A percentile compares a stretch with the other conserved stretches of the same genome.
Evolutionary conservation across 2,113 vertebrate species (phyloP).

Genomic region (Dendropsophus ebraccatus): DNA sequence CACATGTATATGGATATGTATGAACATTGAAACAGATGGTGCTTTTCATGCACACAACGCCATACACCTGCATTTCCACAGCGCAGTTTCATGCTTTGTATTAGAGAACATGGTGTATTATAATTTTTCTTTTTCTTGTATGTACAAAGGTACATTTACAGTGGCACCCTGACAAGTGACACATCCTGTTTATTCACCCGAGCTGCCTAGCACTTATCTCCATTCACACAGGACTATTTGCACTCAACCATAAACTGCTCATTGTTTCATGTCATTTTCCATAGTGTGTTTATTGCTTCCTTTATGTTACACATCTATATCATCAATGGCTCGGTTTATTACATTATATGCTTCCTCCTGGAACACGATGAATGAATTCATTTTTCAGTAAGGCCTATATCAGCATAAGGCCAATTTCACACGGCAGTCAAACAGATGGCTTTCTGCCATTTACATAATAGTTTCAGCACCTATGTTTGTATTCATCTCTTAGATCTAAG

Average conservation of each 20-base stretch:
- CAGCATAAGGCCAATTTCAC: too few relatives aligned
- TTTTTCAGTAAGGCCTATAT: not conserved
- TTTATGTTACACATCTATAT: not conserved
- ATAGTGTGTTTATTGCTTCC: not conserved
- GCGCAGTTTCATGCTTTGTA: not conserved
- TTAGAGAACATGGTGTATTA: not conserved
- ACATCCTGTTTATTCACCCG: conserved; percentile 26
- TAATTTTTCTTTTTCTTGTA: not conserved
- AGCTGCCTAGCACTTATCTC: conserved; percentile 1
- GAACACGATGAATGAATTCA: not conserved
- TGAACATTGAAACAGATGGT: not conserved
- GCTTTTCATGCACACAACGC: not conserved
- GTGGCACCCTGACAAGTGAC: conserved; percentile 24
- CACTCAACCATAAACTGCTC: not conserved
- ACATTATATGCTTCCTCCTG: not conserved
- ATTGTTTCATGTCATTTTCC: not conserved
- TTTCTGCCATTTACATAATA: not conserved
- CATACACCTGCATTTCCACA: not conserved
- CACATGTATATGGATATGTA: not conserved
- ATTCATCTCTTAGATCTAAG: not conserved
- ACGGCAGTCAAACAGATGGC: too few relatives aligned
- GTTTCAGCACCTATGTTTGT: not conserved
- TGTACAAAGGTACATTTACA: conserved; percentile 36
- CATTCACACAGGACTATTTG: not conserved
- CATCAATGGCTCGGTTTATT: not conserved